Percentiles rank a stretch among this genome's conserved stretches.
phyloP scores from a whole-genome alignment of 1,140 invertebrate genomes.

The Lucilia cuprina region DNA sequence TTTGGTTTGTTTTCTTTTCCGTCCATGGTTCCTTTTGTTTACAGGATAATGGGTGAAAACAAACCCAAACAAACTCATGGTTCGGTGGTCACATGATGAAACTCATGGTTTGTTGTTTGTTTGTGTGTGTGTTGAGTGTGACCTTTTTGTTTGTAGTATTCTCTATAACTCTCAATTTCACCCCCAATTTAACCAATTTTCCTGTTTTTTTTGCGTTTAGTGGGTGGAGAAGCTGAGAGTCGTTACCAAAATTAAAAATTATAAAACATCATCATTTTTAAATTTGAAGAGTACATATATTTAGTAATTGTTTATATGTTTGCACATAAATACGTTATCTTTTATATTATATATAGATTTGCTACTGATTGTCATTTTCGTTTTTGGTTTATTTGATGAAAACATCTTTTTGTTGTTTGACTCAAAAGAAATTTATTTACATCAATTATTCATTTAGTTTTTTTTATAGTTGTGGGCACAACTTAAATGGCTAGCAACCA shows the following conservation, averaged over 20 bases:
- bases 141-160: neutral
- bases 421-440: neutral
- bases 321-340: neutral
- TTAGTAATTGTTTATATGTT: no score
- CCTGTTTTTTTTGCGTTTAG: no score
- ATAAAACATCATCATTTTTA: no score
- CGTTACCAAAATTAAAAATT: no score
- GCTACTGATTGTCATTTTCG: neutral
- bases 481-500: no score
- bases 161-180: no score
- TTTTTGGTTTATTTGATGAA: neutral
- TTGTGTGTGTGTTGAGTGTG: neutral
- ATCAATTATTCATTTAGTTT: constrained; percentile 9
- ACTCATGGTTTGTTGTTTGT: neutral
- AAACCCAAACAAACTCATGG: neutral
- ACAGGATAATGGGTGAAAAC: no score
- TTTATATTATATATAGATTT: neutral
- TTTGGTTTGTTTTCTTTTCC: neutral
- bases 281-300: no score
- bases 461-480: neutral
- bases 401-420: neutral
- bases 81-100: no score
- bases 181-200: no score
- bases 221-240: no score
- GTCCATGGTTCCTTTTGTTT: neutral